Evolutionary conservation across 2,113 vertebrate genomes (phyloP).

Genomic region (Erinaceus europaeus): DNA sequence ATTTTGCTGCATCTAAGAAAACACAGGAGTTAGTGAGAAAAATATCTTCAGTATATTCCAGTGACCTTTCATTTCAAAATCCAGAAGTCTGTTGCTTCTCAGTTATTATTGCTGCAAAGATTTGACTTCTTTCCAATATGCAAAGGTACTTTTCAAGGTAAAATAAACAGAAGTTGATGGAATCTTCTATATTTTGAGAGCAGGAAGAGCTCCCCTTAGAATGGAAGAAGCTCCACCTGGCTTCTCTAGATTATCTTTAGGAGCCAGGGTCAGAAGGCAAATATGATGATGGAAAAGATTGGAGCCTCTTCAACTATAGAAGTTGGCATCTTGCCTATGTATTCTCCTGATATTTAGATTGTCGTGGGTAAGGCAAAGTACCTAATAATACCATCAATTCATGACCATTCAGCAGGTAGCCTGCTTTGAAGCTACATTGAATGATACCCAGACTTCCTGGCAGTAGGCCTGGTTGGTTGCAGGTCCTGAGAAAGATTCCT

Average conservation of each 20-base stretch:
- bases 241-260: background rate
- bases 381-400: background rate
- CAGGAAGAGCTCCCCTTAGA: background rate
- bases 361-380: background rate
- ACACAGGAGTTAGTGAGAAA: background rate
- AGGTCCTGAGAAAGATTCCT: background rate
- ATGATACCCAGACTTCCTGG: slow-evolving; percentile 23
- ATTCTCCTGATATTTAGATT: background rate
- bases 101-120: slow-evolving; percentile 2
- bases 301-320: background rate
- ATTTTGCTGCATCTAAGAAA: slow-evolving; percentile 27
- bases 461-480: background rate
- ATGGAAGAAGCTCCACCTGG: background rate
- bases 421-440: background rate
- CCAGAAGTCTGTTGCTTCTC: slow-evolving; percentile 15
- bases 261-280: background rate
- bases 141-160: background rate
- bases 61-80: slow-evolving; percentile 13
- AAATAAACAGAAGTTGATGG: background rate
- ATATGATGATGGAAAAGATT: background rate
- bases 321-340: background rate
- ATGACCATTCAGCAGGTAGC: background rate
- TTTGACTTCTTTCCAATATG: slow-evolving; percentile 20
- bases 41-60: slow-evolving; percentile 35
- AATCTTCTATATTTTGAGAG: background rate